Base-by-base conservation (phyloP, 1,140 invertebrate species). In the Solenopsis invicta region DNA sequence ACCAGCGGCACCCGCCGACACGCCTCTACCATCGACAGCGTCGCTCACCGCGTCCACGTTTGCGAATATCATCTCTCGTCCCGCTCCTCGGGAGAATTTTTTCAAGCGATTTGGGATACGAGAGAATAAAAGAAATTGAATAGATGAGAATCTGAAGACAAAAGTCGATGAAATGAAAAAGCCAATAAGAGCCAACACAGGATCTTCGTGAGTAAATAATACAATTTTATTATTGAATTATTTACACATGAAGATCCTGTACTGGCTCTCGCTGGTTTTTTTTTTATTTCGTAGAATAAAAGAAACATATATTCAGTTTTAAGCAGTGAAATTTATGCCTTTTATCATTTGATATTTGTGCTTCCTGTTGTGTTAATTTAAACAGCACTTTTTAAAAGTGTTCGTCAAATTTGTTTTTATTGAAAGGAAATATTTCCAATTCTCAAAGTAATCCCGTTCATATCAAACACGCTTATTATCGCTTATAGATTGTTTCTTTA, bases 1-100 rank as follows among this genome's bases (percentile, higher is more conserved):
- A 71, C 89, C 54, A 69, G 62, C 67, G 41, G 16, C 52, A 67
- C 75, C 88, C 59, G 71, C 72, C 78, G 87, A 77, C 67, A 90
- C 84, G 87, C 87, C 84, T 89, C 56, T 88, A 12, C 41, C 69
- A n/a, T 37, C 61, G 34, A 50, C 29, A n/a, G 21, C 80, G 66
- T 48, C 21, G 16, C 12, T 69, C 52, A 12, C 45, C 10, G 52
- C 62, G 64, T 71, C 54, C 34, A 16, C 48, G 2, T n/a, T 21
- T 16, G 37, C 62, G 48, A 56, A 45, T 56, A 24, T 77, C 62
- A 12, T n/a, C 56, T n/a, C 56, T 54, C 34, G 52, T 52, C 12
- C 29, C 29, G 29, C 48, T 45, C 45, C n/a, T 72, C 37, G n/a
- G 50, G 37, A 34, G n/a, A 50, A 29, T 45, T 10, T 71, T 67